phyloP scores from a whole-genome alignment of 2,888 invertebrate species.

The Sialis lutaria region DNA sequence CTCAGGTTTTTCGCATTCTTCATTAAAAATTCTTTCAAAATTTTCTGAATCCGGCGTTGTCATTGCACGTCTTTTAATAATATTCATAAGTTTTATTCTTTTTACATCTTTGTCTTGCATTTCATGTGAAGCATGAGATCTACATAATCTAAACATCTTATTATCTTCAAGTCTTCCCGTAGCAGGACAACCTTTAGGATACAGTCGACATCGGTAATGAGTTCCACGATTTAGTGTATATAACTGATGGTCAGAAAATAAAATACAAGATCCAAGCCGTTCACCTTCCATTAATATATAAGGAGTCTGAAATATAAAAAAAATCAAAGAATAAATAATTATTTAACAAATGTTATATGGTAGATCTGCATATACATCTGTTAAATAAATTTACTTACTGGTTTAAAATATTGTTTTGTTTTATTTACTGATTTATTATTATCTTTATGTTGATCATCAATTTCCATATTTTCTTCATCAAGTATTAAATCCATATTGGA shows the following conservation, averaged over 20 bases:
- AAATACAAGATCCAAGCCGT: constrained; percentile 4
- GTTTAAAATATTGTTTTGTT: too few relatives aligned
- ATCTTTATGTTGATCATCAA: too few relatives aligned
- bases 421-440: too few relatives aligned
- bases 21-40: constrained; percentile 4
- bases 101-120: constrained; percentile 5
- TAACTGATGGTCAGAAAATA: constrained; percentile 4
- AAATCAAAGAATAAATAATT: neutral
- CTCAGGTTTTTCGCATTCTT: constrained; percentile 4
- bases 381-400: too few relatives aligned
- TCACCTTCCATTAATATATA: constrained; percentile 6
- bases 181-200: constrained; percentile 5
- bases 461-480: too few relatives aligned
- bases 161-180: constrained; percentile 3
- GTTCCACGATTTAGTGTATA: constrained; percentile 5
- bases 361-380: too few relatives aligned
- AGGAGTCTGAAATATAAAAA: constrained; percentile 2
- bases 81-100: constrained; percentile 5
- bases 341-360: too few relatives aligned
- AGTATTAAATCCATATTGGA: too few relatives aligned
- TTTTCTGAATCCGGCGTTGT: constrained; percentile 3
- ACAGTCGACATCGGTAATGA: constrained; percentile 6
- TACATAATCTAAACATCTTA: constrained; percentile 4
- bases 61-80: constrained; percentile 5
- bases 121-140: constrained; percentile 2